Base-by-base conservation (phyloP, 1,140 invertebrate species). In the Brachionus manjavacas region DNA sequence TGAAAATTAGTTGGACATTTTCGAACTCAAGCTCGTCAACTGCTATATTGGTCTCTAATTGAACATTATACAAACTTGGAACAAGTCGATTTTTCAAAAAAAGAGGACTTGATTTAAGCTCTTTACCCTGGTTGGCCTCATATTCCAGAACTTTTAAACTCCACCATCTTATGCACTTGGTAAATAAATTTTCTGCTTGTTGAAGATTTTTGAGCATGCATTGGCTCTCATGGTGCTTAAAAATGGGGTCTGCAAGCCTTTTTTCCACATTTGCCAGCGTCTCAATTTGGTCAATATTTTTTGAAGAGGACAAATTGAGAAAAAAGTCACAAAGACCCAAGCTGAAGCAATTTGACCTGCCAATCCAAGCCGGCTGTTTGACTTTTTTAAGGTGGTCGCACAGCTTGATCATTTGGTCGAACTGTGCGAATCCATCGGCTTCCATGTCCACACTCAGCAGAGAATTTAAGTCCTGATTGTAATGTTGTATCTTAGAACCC, bases 161-260 rank as follows among this genome's bases (percentile, higher is more conserved):
- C 72, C 72, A 76, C 72, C 72, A 76, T 49, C 49, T 76, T 25
- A 76, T 49, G 16, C 72, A 76, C 23, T 76, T 25, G 20, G n/a
- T 76, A 76, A 35, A 76, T 11, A 76, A 7, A 25, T n/a, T 28
- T 46, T 46, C 8, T 14, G 25, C 25, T 25, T 52, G 14, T 52
- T 41, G 35, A 7, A 16, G 1, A 72, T 39, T 46, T 9, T 49
- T 25, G 2, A 49, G 8, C 23, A 49, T 49, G 46, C 72, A 76
- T 8, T 46, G 23, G 12, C 4, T 52, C 25, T 76, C 41, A 23
- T 28, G n/a, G 8, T 46, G 25, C 23, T 52, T 76, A 49, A 23
- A 25, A 12, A 9, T 49, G 9, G 43, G n/a, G 2, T 76, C 25
- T 9, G 31, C 16, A 8, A 72, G 39, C 8, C n/a, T 23, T 12